Percentiles rank a stretch among this genome's conserved stretches.
Evolutionary conservation across 2,797 vertebrate species (phyloP).

Genomic region (Pipistrellus nathusii): DNA sequence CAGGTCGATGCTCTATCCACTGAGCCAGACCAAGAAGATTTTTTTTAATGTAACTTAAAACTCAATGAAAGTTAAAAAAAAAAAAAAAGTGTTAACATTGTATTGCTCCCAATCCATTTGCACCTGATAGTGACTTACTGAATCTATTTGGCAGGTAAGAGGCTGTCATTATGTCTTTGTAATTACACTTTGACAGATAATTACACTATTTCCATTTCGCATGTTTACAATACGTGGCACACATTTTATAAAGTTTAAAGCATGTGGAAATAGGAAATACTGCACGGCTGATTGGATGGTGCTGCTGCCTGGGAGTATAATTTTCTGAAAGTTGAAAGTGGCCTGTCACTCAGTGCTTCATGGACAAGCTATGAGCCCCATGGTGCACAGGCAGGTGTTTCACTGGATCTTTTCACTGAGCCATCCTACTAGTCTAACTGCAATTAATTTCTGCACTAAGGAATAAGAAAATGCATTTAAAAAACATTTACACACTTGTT

Average conservation of each 20-base stretch:
- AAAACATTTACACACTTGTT: neutral
- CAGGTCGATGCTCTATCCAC: too few relatives aligned
- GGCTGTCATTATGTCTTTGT: neutral
- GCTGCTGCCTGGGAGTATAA: neutral
- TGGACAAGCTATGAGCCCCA: neutral
- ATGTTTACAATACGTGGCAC: neutral
- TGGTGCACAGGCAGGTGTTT: neutral
- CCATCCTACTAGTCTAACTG: neutral
- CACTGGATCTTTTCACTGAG: neutral
- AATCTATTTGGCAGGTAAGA: neutral
- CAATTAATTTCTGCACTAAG: neutral
- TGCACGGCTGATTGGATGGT: neutral
- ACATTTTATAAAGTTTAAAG: slow-evolving; percentile 10
- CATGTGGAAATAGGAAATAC: neutral
- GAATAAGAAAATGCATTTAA: slow-evolving; percentile 26
- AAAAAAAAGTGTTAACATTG: neutral
- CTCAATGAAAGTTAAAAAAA: neutral
- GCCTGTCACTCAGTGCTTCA: neutral
- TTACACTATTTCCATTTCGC: neutral
- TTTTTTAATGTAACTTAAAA: neutral
- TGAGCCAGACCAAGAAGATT: too few relatives aligned
- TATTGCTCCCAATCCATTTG: neutral
- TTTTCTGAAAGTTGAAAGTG: neutral
- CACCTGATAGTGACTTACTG: neutral
- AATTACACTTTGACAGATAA: slow-evolving; percentile 3